These are phyloP conservation scores for Drosophila bipectinata DNA, from an alignment of 1,140 invertebrate species.

Conservation along the genomic window DNA sequence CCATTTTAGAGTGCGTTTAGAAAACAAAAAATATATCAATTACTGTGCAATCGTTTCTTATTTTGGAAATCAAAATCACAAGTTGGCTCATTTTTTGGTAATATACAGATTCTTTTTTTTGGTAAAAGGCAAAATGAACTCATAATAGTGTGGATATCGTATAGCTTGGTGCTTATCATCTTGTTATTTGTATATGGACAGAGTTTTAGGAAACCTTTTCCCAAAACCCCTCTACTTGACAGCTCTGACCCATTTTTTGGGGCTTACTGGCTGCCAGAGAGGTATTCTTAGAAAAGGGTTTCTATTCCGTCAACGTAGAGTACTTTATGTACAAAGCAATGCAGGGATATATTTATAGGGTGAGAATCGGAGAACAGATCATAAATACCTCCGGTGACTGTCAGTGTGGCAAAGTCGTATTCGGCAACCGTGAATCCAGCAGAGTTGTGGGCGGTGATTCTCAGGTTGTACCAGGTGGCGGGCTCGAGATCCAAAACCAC, in stretches of 20 bases:
- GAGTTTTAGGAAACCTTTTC: conserved; percentile 10
- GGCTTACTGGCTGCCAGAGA: neutral
- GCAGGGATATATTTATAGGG: conserved; percentile 24
- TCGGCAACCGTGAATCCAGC: conserved; percentile 97
- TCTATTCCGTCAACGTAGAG: conserved; percentile 68
- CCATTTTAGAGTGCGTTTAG: conserved; percentile 27
- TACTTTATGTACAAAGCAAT: conserved; percentile 83
- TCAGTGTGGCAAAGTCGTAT: conserved; percentile 97
- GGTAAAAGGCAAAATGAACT: conserved; percentile 69
- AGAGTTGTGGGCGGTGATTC: conserved; percentile 97
- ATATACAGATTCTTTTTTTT: conserved; percentile 29
- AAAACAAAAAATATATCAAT: conserved; percentile 7
- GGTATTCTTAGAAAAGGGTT: neutral
- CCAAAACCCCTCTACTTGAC: neutral
- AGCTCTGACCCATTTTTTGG: neutral
- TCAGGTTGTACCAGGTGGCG: conserved; percentile 95
- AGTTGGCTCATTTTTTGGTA: conserved; percentile 58
- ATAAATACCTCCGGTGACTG: conserved; percentile 94
- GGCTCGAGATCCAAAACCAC: conserved; percentile 96
- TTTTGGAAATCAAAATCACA: conserved; percentile 29
- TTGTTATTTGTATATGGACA: conserved; percentile 82
- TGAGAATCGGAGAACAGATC: conserved; percentile 77
- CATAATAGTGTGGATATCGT: conserved; percentile 34
- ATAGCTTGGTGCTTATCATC: conserved; percentile 61
- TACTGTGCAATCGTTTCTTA: conserved; percentile 65